These are phyloP conservation scores for Conus betulinus DNA, from an alignment of 1,140 invertebrate species.

Conservation along the genomic window DNA sequence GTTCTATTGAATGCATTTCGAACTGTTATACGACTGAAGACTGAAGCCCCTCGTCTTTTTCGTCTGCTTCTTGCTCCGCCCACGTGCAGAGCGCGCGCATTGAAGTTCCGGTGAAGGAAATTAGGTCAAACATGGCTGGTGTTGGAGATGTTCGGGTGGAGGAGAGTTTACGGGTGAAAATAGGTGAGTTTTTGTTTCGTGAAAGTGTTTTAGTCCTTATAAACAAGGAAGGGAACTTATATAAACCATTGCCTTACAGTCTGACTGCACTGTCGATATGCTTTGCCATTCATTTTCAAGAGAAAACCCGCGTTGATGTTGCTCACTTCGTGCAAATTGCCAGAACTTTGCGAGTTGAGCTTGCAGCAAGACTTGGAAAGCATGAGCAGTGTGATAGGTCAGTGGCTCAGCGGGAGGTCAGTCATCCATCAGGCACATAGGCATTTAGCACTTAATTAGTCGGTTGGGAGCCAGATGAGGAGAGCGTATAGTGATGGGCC, in stretches of 20 bases:
- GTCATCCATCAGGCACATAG: too few relatives aligned
- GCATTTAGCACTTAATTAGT: too few relatives aligned
- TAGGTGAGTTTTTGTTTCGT: conserved; percentile 45
- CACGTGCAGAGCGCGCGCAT: conserved; percentile 24
- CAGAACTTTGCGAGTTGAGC: too few relatives aligned
- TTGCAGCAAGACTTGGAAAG: too few relatives aligned
- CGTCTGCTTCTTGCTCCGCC: conserved; percentile 10
- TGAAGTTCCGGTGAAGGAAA: conserved; percentile 32
- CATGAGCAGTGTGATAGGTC: too few relatives aligned
- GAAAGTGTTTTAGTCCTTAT: not conserved
- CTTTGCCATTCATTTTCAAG: not conserved
- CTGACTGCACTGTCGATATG: not conserved
- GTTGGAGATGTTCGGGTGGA: conserved; percentile 50
- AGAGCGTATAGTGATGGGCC: too few relatives aligned
- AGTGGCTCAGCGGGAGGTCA: too few relatives aligned
- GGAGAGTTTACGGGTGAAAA: conserved; percentile 61
- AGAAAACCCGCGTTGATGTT: not conserved
- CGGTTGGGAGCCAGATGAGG: too few relatives aligned
- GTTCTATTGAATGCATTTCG: too few relatives aligned
- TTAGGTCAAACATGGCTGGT: conserved; percentile 46
- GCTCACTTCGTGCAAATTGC: too few relatives aligned
- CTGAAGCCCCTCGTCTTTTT: not conserved
- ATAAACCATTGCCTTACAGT: not conserved
- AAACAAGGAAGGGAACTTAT: not conserved
- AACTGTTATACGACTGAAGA: not conserved